Base-by-base conservation (phyloP, 2,888 invertebrate species). In the Opisthograptis luteolata region DNA sequence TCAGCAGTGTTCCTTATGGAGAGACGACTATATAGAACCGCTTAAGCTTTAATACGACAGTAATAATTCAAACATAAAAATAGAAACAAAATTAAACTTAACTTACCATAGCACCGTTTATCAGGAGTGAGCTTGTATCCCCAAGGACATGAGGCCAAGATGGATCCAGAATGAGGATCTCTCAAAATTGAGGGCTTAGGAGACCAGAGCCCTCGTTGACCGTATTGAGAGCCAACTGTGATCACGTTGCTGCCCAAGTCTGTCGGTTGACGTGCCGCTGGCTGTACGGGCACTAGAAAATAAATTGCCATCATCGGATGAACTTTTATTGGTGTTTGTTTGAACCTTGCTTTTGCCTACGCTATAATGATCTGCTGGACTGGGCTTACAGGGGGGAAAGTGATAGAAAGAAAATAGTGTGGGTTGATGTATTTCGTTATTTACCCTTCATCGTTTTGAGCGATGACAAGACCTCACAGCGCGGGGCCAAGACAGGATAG, bases 121-220 rank as follows among this genome's bases (percentile, higher is more conserved):
- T 97, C 96, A 0, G 87, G 73, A 6, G 94, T 94, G 6, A 97
- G 84, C 52, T 92, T 93, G 74, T 97, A 97, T 0, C 97, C 97
- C 58, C 93, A 92, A 0, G 96, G 96, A 70, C 97, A 98, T 0
- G 81, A 68, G 6, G 77, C 66, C 15, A 78, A 60, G 14, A 87
- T 49, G 0, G 78, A 68, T 0, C 80, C 82, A 0, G 70, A 64
- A 36, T 70, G 70, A 5, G 73, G 72, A 0, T 75, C 59, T 1
- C 83, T 67, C 0, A 76, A 60, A 65, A 70, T 76, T 0, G 73
- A 65, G 0, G 88, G 87, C 4, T 84, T 60, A 2, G 78, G 64
- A 25, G 77, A 77, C 55, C 76, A 74, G 0, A 81, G 66, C 0
- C 90, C 87, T 0, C 83, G 73, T 46, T 84, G 81, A 0, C 90